Conservation (phyloP, 2,888 invertebrate genomes). For the Tipula confusa region DNA sequence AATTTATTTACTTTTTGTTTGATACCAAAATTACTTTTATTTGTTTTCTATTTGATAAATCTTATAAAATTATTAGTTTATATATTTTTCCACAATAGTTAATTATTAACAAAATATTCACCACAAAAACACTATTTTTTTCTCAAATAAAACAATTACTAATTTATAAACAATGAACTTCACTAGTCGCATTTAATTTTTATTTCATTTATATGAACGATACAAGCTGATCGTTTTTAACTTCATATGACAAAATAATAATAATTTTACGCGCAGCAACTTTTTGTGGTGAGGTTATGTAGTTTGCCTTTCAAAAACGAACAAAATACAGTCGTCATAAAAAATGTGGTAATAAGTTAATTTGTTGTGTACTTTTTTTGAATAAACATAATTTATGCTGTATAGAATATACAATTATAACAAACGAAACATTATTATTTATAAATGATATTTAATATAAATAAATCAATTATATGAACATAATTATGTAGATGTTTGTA, state of each 20-base stretch:
- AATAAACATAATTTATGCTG: too few relatives aligned
- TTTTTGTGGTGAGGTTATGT: constrained; percentile 28
- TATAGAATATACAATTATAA: too few relatives aligned
- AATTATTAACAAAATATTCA: background rate
- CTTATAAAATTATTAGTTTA: background rate
- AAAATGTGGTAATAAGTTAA: background rate
- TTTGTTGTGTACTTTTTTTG: background rate
- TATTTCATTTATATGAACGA: background rate
- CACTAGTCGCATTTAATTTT: background rate
- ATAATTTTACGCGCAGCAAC: constrained; percentile 26
- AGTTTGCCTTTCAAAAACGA: constrained; percentile 26
- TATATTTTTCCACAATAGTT: background rate
- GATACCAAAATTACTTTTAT: background rate
- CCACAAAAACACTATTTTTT: constrained; percentile 20
- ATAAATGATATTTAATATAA: background rate
- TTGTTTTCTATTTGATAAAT: background rate
- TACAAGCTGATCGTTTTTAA: background rate
- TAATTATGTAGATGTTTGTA: background rate
- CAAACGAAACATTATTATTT: background rate
- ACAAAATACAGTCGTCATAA: background rate
- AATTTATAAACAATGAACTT: background rate
- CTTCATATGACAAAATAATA: background rate
- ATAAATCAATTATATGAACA: too few relatives aligned
- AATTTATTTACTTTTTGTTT: constrained; percentile 29
- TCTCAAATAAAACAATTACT: background rate